phyloP scores from a whole-genome alignment of 2,888 invertebrate species.

The Leucoptera coffeella region DNA sequence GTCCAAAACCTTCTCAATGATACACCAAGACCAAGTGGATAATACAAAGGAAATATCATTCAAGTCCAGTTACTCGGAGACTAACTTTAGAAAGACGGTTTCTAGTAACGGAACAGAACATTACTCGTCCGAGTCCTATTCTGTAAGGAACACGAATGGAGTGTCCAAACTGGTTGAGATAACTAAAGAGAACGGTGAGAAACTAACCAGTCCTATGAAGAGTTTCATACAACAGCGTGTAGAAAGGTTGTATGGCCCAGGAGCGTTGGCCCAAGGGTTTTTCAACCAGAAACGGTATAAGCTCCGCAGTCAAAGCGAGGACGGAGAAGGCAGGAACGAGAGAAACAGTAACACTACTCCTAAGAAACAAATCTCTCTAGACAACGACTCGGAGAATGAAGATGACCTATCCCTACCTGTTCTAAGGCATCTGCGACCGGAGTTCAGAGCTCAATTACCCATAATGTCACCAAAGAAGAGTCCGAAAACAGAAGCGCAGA shows the following conservation, averaged over 20 bases:
- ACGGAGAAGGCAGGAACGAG: constrained; percentile 26
- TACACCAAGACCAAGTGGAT: constrained; percentile 39
- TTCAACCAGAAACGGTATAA: constrained; percentile 61
- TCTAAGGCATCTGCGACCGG: constrained; percentile 74
- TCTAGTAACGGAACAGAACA: constrained; percentile 26
- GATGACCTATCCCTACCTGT: constrained; percentile 59
- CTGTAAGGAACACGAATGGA: constrained; percentile 28
- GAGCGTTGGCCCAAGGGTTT: constrained; percentile 79
- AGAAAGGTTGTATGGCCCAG: constrained; percentile 81
- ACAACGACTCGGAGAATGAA: constrained; percentile 14
- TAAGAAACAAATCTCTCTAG: constrained; percentile 18
- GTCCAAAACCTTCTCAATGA: constrained; percentile 39
- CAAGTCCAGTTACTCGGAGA: constrained; percentile 44
- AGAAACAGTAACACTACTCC: constrained; percentile 26
- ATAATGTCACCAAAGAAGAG: constrained; percentile 57
- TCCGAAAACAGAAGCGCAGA: constrained; percentile 23
- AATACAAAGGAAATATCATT: constrained; percentile 36
- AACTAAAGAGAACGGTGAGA: constrained; percentile 41
- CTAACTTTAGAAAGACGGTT: constrained; percentile 35
- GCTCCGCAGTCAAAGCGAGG: constrained; percentile 28
- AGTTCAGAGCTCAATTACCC: constrained; percentile 79
- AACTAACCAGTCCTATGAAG: constrained; percentile 49
- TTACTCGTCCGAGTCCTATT: constrained; percentile 32
- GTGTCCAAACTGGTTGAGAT: constrained; percentile 39
- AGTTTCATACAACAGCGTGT: constrained; percentile 86